A percentile compares a stretch with the other conserved stretches of the same genome.
Conservation (phyloP, 2,888 invertebrate genomes). For the Glyphotaelius pellucidus region DNA sequence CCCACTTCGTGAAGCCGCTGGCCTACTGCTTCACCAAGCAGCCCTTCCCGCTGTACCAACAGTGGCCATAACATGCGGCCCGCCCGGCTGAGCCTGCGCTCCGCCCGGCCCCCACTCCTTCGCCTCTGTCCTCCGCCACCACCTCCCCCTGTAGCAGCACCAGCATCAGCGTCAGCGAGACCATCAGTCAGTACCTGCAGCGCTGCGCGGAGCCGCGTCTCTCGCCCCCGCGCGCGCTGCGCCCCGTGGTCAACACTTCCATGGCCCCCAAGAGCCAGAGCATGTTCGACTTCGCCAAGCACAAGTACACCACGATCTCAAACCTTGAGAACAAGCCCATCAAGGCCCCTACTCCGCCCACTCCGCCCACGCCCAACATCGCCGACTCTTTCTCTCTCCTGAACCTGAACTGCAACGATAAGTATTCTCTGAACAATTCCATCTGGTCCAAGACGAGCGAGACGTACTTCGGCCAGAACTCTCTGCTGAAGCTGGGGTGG, state of each 20-base stretch:
- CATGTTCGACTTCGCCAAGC: conserved; percentile 68
- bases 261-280: conserved; percentile 70
- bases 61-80: conserved; percentile 94
- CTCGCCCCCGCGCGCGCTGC: conserved; percentile 60
- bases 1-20: conserved; percentile 96
- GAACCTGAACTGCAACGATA: conserved; percentile 60
- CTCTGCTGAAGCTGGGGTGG: conserved; percentile 61
- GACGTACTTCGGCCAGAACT: conserved; percentile 59
- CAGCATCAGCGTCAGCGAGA: conserved; percentile 28
- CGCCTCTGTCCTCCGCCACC: conserved; percentile 62
- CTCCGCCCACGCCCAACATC: conserved; percentile 71
- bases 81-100: conserved; percentile 79
- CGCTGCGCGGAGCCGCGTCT: conserved; percentile 25
- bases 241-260: conserved; percentile 76
- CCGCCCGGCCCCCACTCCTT: conserved; percentile 72
- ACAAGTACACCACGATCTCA: conserved; percentile 57
- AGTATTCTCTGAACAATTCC: conserved; percentile 67
- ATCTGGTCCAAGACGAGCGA: conserved; percentile 65
- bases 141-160: conserved; percentile 58
- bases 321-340: conserved; percentile 49
- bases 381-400: conserved; percentile 74
- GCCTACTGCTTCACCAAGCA: conserved; percentile 89
- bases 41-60: conserved; percentile 82
- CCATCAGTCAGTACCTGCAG: conserved; percentile 38
- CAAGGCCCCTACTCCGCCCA: conserved; percentile 61